Conservation (phyloP, 2,888 invertebrate species). For the Hypomecis atomaria region DNA sequence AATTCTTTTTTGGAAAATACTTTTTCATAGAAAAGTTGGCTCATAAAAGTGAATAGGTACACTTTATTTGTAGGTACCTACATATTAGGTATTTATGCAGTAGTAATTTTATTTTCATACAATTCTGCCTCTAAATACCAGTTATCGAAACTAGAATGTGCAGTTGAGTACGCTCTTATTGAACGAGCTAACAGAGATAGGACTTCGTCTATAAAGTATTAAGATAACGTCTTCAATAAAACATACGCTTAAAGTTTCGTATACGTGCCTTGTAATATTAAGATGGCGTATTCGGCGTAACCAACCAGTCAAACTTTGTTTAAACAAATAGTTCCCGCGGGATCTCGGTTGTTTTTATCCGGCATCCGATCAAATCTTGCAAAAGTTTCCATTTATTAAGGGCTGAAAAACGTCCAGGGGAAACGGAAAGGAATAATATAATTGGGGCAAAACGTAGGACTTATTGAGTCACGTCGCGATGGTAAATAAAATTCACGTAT, state of each 20-base stretch:
- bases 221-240: constrained; percentile 34
- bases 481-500: constrained; percentile 48
- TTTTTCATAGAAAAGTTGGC: too few relatives aligned
- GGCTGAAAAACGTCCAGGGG: constrained; percentile 46
- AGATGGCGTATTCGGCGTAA: constrained; percentile 29
- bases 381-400: constrained; percentile 45
- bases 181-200: constrained; percentile 25
- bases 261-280: constrained; percentile 32
- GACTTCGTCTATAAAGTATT: constrained; percentile 32
- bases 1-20: too few relatives aligned
- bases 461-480: constrained; percentile 47
- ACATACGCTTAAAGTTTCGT: constrained; percentile 32
- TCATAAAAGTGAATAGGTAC: too few relatives aligned
- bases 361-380: constrained; percentile 46
- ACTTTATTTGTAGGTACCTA: too few relatives aligned
- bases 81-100: too few relatives aligned
- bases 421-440: constrained; percentile 45
- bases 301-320: constrained; percentile 40
- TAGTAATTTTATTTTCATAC: too few relatives aligned
- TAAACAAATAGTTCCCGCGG: constrained; percentile 45
- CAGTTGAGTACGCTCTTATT: background rate
- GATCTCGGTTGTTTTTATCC: constrained; percentile 45
- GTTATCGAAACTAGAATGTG: background rate
- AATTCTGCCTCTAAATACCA: too few relatives aligned
- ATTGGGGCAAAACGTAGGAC: constrained; percentile 42